These are phyloP conservation scores for Peromyscus attwateri DNA, from an alignment of 2,797 vertebrate species.

Conservation along the genomic window DNA sequence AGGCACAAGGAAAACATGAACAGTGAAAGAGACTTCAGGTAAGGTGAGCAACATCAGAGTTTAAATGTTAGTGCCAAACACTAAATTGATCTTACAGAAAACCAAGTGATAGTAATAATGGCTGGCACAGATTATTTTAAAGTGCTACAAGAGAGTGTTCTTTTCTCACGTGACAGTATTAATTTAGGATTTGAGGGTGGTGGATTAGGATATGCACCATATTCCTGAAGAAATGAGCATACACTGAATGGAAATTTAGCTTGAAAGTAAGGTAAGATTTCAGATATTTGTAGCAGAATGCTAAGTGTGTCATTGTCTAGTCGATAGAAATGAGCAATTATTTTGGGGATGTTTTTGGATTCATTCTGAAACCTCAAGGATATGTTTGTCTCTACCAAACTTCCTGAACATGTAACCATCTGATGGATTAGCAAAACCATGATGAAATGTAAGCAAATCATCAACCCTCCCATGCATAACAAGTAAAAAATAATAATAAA, in stretches of 20 bases:
- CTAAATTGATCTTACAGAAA: neutral
- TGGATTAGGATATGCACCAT: fast-evolving
- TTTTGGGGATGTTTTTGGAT: neutral
- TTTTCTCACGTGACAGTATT: neutral
- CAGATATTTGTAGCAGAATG: neutral
- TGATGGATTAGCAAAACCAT: neutral
- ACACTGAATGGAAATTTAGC: neutral
- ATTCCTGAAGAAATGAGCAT: neutral
- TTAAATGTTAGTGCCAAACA: neutral
- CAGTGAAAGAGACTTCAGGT: neutral
- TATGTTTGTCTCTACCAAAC: neutral
- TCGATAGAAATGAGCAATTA: neutral
- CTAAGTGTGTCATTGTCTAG: neutral
- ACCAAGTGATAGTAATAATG: neutral
- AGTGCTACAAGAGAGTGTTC: neutral
- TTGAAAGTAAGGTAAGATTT: neutral
- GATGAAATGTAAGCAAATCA: neutral
- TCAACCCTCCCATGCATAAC: neutral
- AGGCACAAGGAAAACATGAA: neutral
- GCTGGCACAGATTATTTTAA: neutral
- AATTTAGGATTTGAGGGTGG: neutral
- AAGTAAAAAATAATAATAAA: neutral
- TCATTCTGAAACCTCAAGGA: neutral
- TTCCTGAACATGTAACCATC: neutral
- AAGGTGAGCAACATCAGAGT: fast-evolving